Base-by-base conservation (phyloP, 2,797 vertebrate genomes). In the Galaxias olidus region DNA sequence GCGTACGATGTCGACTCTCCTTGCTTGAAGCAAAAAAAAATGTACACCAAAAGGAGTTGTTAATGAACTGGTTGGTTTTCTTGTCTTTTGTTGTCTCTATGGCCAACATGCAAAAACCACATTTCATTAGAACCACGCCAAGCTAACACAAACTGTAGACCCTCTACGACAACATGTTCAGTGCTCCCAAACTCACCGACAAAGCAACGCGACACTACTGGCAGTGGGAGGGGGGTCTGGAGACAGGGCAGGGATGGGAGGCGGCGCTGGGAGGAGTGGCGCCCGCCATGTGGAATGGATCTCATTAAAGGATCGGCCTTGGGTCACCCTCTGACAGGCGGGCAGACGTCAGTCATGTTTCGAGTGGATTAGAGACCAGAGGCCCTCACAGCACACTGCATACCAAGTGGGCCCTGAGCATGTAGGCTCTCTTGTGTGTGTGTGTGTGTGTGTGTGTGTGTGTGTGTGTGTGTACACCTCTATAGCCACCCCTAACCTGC, bases 311-410 rank as follows among this genome's bases (percentile, higher is more conserved):
- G 83, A 83, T 69, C 77, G 89, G 89, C 91, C 90, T 84, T 76
- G 66, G 91, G 91, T 92, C 90, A 91, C 69, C 84, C 87, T 92
- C 90, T 91, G 90, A 91, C 84, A 87, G 90, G 90, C 91, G 87
- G 85, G 61, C 73, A 86, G 77, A 84, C 71, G 87, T 93, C 90
- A 90, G 81, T 92, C 89, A 90, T 88, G 82, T 86, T 81, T 85
- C 80, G 84, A 69, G 77, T 56, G 76, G 85, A 89, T 89, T 89
- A 90, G 79, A 81, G 82, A 55, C 65, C 76, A 77, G 74, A 63
- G 73, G 65, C 71, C 44, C 57, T 80, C 54, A 61, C 17, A 63
- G 45, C 14, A 55, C 59, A 61, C 19, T 57, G 30, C 44, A 65
- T 41, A 49, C 44, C 44, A 61, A 19, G 15, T 54, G 40, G 19